phyloP scores from a whole-genome alignment of 1,140 invertebrate species.

The Apis dorsata region DNA sequence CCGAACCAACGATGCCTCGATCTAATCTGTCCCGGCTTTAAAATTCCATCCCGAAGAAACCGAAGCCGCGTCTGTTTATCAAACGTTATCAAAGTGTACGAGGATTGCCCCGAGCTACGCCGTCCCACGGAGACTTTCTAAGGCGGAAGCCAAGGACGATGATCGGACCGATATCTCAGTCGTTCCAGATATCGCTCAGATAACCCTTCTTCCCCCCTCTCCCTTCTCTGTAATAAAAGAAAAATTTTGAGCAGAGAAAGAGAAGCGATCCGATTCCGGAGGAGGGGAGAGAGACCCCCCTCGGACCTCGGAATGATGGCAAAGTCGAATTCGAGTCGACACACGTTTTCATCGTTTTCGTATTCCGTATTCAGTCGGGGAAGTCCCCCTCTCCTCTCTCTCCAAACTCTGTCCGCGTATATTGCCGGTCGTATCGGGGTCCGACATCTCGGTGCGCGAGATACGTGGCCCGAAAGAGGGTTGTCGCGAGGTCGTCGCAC shows the following conservation, averaged over 20 bases:
- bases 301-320: not conserved
- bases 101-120: constrained; percentile 20
- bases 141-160: not conserved
- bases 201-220: not conserved
- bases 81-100: constrained; percentile 27
- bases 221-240: not conserved
- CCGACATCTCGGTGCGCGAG: constrained; percentile 61
- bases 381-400: not conserved
- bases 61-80: constrained; percentile 25
- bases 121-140: constrained; percentile 7
- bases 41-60: constrained; percentile 12
- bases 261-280: no score
- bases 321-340: constrained; percentile 49
- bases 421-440: constrained; percentile 52
- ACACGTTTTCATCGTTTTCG: constrained; percentile 55
- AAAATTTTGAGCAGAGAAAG: not conserved
- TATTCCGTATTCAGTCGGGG: constrained; percentile 62
- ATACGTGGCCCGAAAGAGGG: constrained; percentile 16
- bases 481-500: constrained; percentile 3
- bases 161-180: not conserved
- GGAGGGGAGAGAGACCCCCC: no score
- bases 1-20: not conserved
- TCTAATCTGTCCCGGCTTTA: constrained; percentile 30
- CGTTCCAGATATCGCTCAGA: not conserved
- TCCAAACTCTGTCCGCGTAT: constrained; percentile 37